Base-by-base conservation (phyloP, 2,888 invertebrate species). In the Brenthis daphne region DNA sequence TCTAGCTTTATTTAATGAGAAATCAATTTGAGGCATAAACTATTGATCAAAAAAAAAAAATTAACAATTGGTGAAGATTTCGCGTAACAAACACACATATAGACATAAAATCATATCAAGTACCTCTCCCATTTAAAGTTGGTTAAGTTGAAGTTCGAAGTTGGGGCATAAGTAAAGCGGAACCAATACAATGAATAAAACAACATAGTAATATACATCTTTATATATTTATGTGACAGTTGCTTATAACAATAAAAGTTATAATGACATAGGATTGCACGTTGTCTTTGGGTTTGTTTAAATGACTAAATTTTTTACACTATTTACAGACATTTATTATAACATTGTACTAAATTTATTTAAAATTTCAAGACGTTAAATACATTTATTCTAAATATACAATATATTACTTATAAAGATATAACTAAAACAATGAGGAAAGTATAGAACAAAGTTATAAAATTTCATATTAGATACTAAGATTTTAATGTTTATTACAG, bases 191-290 rank as follows among this genome's bases (percentile, higher is more conserved):
- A 43, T 20, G 47, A 65, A 70, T 70, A 72, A 78, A 76, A 81
- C 79, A 76, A 76, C 71, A 61, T 73, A 72, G 67, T 73, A 70
- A 75, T 79, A 77, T 85, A 82, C 80, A 83, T 84, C 80, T 83
- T 85, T 81, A 84, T 87, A 87, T 90, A 90, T 90, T 90, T 83
- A 90, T 89, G 84, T 88, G 88, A 86, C 81, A 85, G 77, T 43
- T 43, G 37, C 82, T 83, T 87, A 86, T 78, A 81, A 81, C 83
- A 82, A 83, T 84, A 80, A 80, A 78, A 80, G 84, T 80, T 79
- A 78, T 76, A 80, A 86, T 79, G 82, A 86, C 77, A 60, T 60
- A 86, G 81, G 89, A 92, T 92, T 92, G 92, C 92, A 92, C 92
- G 78, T 85, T 80, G 82, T 91, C 90, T 91, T 92, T 91, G 91